Conservation (phyloP, 1,140 invertebrate genomes). For the Aleiodes sp. region DNA sequence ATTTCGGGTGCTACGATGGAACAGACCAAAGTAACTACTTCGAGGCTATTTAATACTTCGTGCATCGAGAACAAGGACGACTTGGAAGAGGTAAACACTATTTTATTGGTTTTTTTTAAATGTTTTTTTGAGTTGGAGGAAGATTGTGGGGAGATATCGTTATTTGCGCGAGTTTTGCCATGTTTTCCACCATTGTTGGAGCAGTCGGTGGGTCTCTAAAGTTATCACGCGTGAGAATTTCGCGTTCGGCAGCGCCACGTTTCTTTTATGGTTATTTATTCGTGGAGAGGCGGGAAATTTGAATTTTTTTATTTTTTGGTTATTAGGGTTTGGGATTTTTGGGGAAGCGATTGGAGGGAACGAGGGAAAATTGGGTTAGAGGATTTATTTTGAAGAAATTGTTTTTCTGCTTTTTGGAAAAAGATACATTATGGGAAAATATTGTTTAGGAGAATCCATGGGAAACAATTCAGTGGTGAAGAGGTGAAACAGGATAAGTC, state of each 20-base stretch:
- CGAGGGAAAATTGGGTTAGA: no score
- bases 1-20: slow-evolving; percentile 50
- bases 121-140: background rate
- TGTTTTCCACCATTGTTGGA: slow-evolving; percentile 43
- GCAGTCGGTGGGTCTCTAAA: background rate
- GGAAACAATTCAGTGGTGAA: no score
- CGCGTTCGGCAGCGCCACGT: slow-evolving; percentile 54
- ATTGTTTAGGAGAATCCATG: no score
- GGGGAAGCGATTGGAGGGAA: background rate
- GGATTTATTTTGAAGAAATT: no score
- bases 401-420: no score
- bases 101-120: slow-evolving; percentile 63
- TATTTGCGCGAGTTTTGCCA: slow-evolving; percentile 59
- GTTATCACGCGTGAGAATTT: no score
- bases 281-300: slow-evolving; percentile 55
- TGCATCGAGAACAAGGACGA: slow-evolving; percentile 85
- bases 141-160: slow-evolving; percentile 50
- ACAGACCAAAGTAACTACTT: slow-evolving; percentile 53
- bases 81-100: slow-evolving; percentile 79
- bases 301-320: slow-evolving; percentile 37
- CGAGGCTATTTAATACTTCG: slow-evolving; percentile 69
- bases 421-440: no score
- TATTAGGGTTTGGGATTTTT: background rate
- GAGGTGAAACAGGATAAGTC: no score
- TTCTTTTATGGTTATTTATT: slow-evolving; percentile 38